phyloP scores from a whole-genome alignment of 2,888 invertebrate species.

The Diplolepis rosae region DNA sequence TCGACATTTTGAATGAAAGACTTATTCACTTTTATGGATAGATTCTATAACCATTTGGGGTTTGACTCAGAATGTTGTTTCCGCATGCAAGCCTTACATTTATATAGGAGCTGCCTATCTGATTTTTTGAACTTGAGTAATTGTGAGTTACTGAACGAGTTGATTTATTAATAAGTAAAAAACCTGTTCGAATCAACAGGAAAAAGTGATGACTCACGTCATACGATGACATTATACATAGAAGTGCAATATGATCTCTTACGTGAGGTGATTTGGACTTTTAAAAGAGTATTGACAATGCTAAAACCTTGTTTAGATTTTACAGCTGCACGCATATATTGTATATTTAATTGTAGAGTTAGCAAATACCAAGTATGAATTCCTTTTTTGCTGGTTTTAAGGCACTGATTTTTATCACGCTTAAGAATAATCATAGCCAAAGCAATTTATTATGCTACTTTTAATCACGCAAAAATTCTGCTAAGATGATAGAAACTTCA shows the following conservation, averaged over 20 bases:
- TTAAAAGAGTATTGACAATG: neutral
- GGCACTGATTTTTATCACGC: neutral
- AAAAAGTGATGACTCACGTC: slow-evolving; percentile 8
- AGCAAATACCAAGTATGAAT: neutral
- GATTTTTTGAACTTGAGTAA: slow-evolving; percentile 12
- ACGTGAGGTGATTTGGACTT: neutral
- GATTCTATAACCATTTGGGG: neutral
- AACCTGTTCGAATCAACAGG: neutral
- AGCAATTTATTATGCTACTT: neutral
- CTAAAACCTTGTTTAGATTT: neutral
- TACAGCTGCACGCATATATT: neutral
- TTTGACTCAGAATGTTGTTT: neutral
- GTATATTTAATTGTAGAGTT: neutral
- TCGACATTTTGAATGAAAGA: slow-evolving; percentile 10
- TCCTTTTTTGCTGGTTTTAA: neutral
- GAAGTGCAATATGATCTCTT: neutral
- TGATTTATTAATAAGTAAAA: neutral
- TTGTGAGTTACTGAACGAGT: neutral
- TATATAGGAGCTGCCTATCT: neutral
- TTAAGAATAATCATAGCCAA: neutral
- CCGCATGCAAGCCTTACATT: neutral
- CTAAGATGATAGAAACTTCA: no score
- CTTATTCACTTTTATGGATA: neutral
- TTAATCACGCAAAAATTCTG: no score
- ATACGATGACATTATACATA: neutral